Percentiles rank a stretch among this genome's conserved stretches.
Conservation (phyloP, 2,888 invertebrate genomes). For the Iphiclides podalirius region DNA sequence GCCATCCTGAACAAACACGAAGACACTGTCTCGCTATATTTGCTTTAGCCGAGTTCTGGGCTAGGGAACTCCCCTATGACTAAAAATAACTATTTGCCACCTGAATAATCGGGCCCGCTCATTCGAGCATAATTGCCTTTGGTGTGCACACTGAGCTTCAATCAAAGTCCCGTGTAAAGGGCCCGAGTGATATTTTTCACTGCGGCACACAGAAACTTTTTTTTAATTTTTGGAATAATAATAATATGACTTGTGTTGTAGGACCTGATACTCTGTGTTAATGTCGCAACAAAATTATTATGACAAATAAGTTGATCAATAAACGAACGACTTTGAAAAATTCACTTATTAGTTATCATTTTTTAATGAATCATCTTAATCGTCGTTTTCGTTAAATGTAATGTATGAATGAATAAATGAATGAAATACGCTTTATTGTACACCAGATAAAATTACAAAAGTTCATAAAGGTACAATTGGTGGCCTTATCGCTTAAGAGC, state of each 20-base stretch:
- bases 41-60: constrained; percentile 7
- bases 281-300: too few species aligned
- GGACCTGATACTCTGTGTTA: too few species aligned
- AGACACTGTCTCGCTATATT: constrained; percentile 14
- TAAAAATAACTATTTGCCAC: constrained; percentile 27
- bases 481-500: too few species aligned
- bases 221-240: background rate
- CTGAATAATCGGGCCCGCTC: constrained; percentile 24
- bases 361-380: too few species aligned
- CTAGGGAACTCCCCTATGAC: constrained; percentile 19
- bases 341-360: too few species aligned
- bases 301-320: too few species aligned
- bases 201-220: background rate
- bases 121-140: constrained; percentile 26
- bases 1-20: constrained; percentile 14
- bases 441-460: too few species aligned
- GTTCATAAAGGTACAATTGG: too few species aligned
- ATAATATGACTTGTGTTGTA: background rate
- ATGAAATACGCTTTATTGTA: too few species aligned
- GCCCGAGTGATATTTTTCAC: constrained; percentile 9
- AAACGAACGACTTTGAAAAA: too few species aligned
- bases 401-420: too few species aligned
- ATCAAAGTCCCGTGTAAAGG: constrained; percentile 25
- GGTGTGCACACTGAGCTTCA: constrained; percentile 27
- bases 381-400: too few species aligned